Base-by-base conservation (phyloP, 2,113 vertebrate species). In the Apteryx owenii region DNA sequence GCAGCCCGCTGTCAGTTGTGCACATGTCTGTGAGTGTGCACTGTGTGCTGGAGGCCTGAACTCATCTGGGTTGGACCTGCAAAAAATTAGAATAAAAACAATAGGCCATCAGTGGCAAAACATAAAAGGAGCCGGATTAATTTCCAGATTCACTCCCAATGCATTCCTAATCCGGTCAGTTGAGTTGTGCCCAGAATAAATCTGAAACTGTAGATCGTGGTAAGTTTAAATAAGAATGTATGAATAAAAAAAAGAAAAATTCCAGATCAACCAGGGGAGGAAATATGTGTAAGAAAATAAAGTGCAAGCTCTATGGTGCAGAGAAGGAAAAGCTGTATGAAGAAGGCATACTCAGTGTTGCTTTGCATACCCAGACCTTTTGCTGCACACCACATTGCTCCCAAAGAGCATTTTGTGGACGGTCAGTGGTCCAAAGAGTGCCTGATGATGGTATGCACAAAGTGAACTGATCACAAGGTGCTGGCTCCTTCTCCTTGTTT, bases 401-500 rank as follows among this genome's bases (percentile, higher is more conserved):
- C 82, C 9, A 21, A 58, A 82, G 5, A 62, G 22, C 5, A 17
- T 60, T 75, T 68, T 68, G 12, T 81, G 26, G 8, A 58, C 33
- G 31, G 20, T 21, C 8, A 75, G 33, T n/a, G 31, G 25, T 70
- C 38, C 2, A 3, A 70, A 68, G 38, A 54, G 19, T 46, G 60
- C 14, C 44, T 66, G 36, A 44, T 53, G 54, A 58, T 38, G 42
- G 19, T 73, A 58, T 92, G 76, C 28, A 83, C 19, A 75, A 82
- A 83, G n/a, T 60, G 50, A 66, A 26, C 19, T 65, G 38, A 48
- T 82, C n/a, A 73, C 18, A 82, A 12, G 10, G 1, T 84, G 17
- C 65, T 56, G 46, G n/a, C 20, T 82, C 9, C 65, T 89, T 65
- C 44, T 81, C 10, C 51, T 73, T 65, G 28, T 85, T 95, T 91